These are phyloP conservation scores for Pluvialis apricaria DNA, from an alignment of 2,113 vertebrate species.

Conservation along the genomic window DNA sequence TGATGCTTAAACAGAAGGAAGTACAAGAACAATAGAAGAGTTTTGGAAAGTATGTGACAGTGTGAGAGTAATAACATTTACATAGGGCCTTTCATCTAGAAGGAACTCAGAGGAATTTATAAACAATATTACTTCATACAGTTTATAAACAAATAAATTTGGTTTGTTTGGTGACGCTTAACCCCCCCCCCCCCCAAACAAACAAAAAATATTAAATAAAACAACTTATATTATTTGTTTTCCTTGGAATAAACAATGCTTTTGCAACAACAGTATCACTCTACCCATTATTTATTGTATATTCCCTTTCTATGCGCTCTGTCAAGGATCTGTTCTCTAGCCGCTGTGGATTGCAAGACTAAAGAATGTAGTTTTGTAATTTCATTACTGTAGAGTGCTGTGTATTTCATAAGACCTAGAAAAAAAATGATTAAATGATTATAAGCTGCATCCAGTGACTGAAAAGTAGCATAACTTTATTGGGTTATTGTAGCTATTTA, in stretches of 20 bases:
- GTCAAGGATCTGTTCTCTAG: background rate
- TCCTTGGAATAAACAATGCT: slow-evolving; percentile 48
- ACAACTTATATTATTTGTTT: slow-evolving; percentile 50
- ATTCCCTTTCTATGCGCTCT: background rate
- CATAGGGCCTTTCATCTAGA: slow-evolving; percentile 54
- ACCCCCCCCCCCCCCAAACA: too few relatives aligned
- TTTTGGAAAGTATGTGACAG: slow-evolving; percentile 34
- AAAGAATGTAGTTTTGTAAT: background rate
- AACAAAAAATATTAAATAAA: slow-evolving; percentile 38
- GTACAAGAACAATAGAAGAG: slow-evolving; percentile 56
- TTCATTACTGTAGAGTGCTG: background rate
- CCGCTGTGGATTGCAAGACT: background rate
- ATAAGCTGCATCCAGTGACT: background rate
- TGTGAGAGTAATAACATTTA: slow-evolving; percentile 50
- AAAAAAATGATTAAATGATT: background rate
- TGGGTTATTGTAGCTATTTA: background rate
- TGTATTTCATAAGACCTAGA: background rate
- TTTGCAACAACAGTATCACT: background rate
- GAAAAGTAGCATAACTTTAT: background rate
- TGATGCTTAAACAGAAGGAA: slow-evolving; percentile 46
- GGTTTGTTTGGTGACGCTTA: background rate
- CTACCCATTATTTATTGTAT: background rate
- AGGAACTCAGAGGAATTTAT: slow-evolving; percentile 53
- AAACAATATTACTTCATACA: slow-evolving; percentile 56
- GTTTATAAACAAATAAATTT: slow-evolving; percentile 62